These are phyloP conservation scores for Zaprionus ornatus DNA, from an alignment of 1,140 invertebrate species.

Conservation along the genomic window DNA sequence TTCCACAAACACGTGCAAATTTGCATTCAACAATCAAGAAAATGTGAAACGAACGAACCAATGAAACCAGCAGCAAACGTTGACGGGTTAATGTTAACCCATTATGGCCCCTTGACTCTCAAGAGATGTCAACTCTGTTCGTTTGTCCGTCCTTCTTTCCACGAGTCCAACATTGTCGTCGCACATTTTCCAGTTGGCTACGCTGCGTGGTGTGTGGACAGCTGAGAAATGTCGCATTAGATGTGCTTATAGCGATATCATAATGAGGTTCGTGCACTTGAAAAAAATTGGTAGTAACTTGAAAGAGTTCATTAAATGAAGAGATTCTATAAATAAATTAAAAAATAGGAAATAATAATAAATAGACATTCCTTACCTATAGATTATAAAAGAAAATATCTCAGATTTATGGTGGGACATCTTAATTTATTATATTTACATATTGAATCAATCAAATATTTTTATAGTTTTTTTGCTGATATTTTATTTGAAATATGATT, in stretches of 20 bases:
- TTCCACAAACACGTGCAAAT: slow-evolving; percentile 45
- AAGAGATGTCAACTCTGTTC: slow-evolving; percentile 29
- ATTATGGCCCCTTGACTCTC: slow-evolving; percentile 53
- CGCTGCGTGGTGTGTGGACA: slow-evolving; percentile 18
- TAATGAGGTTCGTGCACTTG: slow-evolving; percentile 44
- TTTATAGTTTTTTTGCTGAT: no score
- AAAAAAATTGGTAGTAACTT: not conserved
- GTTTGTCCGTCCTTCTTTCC: not conserved
- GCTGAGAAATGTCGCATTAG: slow-evolving; percentile 63
- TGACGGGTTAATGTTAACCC: slow-evolving; percentile 67
- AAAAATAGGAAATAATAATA: no score
- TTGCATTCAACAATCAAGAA: slow-evolving; percentile 34
- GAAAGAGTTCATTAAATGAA: not conserved
- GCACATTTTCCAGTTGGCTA: slow-evolving; percentile 63
- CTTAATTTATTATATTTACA: no score
- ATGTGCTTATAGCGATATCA: slow-evolving; percentile 59
- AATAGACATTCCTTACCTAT: no score
- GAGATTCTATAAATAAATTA: no score
- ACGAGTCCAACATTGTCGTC: slow-evolving; percentile 44
- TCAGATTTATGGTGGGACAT: no score
- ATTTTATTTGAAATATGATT: no score
- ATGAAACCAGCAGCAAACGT: not conserved
- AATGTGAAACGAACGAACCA: not conserved
- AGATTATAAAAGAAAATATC: no score
- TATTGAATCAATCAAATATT: no score